These are phyloP conservation scores for Lepus europaeus DNA, from an alignment of 2,113 vertebrate species.

Conservation along the genomic window DNA sequence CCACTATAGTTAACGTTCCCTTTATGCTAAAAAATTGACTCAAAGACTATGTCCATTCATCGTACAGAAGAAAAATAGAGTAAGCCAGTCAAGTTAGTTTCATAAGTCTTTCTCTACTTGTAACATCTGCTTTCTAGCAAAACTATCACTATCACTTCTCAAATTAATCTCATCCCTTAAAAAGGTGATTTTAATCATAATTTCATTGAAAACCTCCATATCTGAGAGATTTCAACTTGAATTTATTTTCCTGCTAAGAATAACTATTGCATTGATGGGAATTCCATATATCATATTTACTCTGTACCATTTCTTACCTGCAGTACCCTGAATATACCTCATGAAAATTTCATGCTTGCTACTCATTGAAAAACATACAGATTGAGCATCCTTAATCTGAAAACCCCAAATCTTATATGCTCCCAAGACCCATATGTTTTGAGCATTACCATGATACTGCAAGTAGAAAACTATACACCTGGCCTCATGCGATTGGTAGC, in stretches of 20 bases:
- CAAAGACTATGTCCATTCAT: not conserved
- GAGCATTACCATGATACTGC: not conserved
- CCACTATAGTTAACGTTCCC: not conserved
- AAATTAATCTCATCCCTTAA: not conserved
- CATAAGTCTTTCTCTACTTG: not conserved
- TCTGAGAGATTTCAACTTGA: not conserved
- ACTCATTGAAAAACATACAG: not conserved
- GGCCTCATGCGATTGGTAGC: not conserved
- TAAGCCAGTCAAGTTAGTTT: not conserved
- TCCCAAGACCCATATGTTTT: not conserved
- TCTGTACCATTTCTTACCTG: not conserved
- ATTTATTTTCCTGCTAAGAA: not conserved
- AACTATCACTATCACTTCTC: not conserved
- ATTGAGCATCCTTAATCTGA: not conserved
- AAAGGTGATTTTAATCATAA: not conserved
- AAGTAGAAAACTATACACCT: not conserved
- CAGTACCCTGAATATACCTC: not conserved
- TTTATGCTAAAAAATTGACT: not conserved
- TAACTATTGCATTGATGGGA: not conserved
- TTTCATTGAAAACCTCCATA: not conserved
- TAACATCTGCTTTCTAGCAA: not conserved
- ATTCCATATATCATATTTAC: not conserved
- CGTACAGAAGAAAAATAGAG: not conserved
- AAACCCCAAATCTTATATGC: not conserved
- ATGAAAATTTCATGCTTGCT: not conserved